Conservation (phyloP, 2,888 invertebrate genomes). For the Margaritifera margaritifera region DNA sequence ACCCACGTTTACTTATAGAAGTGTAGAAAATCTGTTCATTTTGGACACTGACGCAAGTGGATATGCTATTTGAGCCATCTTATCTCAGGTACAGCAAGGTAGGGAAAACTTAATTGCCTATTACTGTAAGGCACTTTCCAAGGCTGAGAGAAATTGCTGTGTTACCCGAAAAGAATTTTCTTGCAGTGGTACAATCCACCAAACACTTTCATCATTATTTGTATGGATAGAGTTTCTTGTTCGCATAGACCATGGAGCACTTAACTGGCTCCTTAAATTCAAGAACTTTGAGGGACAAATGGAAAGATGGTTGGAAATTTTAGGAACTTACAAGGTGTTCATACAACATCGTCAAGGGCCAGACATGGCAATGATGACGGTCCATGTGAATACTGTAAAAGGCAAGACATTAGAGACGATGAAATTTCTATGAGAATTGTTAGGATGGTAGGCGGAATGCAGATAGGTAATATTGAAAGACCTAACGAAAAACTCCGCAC, state of each 20-base stretch:
- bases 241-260: constrained; percentile 6
- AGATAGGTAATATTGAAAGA: no score
- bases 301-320: constrained; percentile 4
- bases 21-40: no score
- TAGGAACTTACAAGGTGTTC: constrained; percentile 6
- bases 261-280: constrained; percentile 6
- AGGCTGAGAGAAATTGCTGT: no score
- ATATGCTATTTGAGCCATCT: no score
- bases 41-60: no score
- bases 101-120: no score
- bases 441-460: no score
- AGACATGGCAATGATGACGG: constrained; percentile 14
- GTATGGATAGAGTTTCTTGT: constrained; percentile 1
- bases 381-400: not conserved
- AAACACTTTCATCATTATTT: constrained; percentile 11
- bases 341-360: constrained; percentile 10
- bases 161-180: not conserved
- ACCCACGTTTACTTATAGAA: no score
- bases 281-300: no score
- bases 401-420: no score
- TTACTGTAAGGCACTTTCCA: no score
- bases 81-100: no score
- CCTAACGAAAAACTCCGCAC: not conserved
- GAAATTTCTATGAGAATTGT: not conserved
- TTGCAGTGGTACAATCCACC: constrained; percentile 4